Percentiles rank a stretch among this genome's conserved stretches.
Conservation (phyloP, 2,113 vertebrate species). For the Pavo muticus region DNA sequence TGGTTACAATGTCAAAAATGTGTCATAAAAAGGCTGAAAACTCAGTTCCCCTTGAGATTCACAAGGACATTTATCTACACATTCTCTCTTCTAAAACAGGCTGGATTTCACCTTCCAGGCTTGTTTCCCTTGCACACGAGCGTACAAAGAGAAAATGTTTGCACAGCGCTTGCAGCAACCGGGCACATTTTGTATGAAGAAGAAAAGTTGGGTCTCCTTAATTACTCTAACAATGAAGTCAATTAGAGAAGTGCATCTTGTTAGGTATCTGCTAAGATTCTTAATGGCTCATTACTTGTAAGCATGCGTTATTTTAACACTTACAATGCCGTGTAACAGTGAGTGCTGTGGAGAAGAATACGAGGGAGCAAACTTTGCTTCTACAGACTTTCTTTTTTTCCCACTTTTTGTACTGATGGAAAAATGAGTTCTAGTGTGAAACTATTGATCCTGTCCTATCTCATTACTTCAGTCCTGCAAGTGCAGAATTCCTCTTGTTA, state of each 20-base stretch:
- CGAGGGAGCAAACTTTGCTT: neutral
- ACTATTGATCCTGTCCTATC: neutral
- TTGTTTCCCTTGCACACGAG: neutral
- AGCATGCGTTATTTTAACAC: conserved; percentile 3
- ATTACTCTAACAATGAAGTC: conserved; percentile 47
- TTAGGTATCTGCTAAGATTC: conserved; percentile 50
- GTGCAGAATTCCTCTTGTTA: neutral
- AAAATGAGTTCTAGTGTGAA: neutral
- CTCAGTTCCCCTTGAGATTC: conserved; percentile 12
- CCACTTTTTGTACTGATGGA: neutral
- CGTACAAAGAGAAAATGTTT: conserved; percentile 9
- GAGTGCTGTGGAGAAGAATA: neutral
- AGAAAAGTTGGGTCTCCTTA: conserved; percentile 21
- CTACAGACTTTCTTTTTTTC: neutral
- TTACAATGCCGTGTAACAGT: neutral
- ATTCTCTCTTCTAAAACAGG: neutral
- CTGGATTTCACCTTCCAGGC: neutral
- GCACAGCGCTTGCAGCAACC: neutral
- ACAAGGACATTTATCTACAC: neutral
- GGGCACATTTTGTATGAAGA: neutral
- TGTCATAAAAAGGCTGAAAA: neutral
- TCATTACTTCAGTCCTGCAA: neutral
- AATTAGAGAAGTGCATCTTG: conserved; percentile 41
- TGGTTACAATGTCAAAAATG: conserved; percentile 14
- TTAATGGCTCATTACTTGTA: conserved; percentile 34